These are phyloP conservation scores for Pseudocheirus occidentalis DNA, from an alignment of 2,797 vertebrate genomes.

Conservation along the genomic window DNA sequence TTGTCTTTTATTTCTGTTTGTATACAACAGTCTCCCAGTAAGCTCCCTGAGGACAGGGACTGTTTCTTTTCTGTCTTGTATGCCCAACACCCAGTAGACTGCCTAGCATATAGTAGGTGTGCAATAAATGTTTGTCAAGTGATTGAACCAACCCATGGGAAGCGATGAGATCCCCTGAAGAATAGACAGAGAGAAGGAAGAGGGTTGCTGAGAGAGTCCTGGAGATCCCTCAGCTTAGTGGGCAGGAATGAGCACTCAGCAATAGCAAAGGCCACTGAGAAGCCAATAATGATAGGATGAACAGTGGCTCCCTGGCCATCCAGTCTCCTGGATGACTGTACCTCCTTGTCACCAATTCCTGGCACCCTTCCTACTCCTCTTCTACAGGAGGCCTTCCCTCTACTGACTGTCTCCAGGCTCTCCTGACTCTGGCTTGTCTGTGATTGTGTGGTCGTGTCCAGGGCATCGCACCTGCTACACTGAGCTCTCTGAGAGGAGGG, in stretches of 20 bases:
- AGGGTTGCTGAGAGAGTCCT: neutral
- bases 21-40: neutral
- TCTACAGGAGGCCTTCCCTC: too few relatives aligned
- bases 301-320: too few relatives aligned
- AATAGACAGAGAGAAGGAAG: neutral
- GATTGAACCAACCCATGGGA: neutral
- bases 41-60: neutral
- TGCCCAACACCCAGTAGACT: neutral
- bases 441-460: neutral
- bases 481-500: neutral
- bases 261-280: too few relatives aligned
- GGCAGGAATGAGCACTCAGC: neutral
- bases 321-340: too few relatives aligned
- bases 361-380: too few relatives aligned
- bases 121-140: neutral
- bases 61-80: neutral
- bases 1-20: neutral
- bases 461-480: rapidly evolving
- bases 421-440: too few relatives aligned
- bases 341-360: too few relatives aligned
- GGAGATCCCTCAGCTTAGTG: neutral
- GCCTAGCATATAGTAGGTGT: neutral
- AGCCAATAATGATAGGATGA: too few relatives aligned
- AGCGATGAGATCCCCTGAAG: neutral
- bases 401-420: neutral